These are phyloP conservation scores for Maniola hyperantus DNA, from an alignment of 2,888 invertebrate genomes.

Conservation along the genomic window DNA sequence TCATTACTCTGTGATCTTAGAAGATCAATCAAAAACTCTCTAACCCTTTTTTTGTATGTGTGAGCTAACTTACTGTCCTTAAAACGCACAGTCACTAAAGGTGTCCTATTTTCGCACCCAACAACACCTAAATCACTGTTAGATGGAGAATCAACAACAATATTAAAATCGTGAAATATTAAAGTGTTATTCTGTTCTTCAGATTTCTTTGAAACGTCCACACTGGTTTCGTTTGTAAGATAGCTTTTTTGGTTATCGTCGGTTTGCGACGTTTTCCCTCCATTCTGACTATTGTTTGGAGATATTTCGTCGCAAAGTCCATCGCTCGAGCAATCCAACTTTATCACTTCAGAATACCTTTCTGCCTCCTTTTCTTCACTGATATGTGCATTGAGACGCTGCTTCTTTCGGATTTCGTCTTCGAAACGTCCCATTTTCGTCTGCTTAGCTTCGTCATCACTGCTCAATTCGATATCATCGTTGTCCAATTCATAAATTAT, in stretches of 20 bases:
- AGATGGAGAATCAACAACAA: slow-evolving; percentile 65
- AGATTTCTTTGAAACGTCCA: slow-evolving; percentile 37
- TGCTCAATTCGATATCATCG: slow-evolving; percentile 73
- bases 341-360: slow-evolving; percentile 46
- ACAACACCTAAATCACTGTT: slow-evolving; percentile 63
- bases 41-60: slow-evolving; percentile 71
- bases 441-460: slow-evolving; percentile 71
- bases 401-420: slow-evolving; percentile 40
- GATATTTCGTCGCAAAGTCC: slow-evolving; percentile 43
- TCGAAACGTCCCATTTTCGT: slow-evolving; percentile 62
- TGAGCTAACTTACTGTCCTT: slow-evolving; percentile 68
- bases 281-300: slow-evolving; percentile 53
- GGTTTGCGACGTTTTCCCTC: slow-evolving; percentile 64
- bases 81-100: slow-evolving; percentile 73
- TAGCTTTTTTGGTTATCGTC: slow-evolving; percentile 42
- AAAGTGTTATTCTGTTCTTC: slow-evolving; percentile 44
- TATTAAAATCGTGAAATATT: slow-evolving; percentile 65
- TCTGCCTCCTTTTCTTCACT: slow-evolving; percentile 41
- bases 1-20: slow-evolving; percentile 62
- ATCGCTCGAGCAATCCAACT: slow-evolving; percentile 50
- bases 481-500: slow-evolving; percentile 79
- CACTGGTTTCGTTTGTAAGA: slow-evolving; percentile 43
- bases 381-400: slow-evolving; percentile 40
- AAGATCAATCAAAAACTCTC: slow-evolving; percentile 71
- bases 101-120: slow-evolving; percentile 69